phyloP scores from a whole-genome alignment of 2,113 vertebrate species.

The Oplegnathus fasciatus region DNA sequence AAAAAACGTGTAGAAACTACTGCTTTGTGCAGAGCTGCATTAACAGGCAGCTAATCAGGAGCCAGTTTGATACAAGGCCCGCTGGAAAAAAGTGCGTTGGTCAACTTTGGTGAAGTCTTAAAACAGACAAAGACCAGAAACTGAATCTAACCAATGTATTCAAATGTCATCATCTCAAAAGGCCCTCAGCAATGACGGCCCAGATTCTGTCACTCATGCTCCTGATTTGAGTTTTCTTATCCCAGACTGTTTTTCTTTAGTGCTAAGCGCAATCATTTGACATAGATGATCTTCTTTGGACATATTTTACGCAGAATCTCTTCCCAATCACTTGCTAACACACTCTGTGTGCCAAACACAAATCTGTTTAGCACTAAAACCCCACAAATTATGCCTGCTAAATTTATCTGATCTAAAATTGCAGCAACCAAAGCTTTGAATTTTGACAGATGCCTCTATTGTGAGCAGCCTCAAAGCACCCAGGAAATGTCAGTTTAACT shows the following conservation, averaged over 20 bases:
- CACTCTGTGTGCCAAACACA: constrained; percentile 5
- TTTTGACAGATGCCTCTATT: constrained; percentile 31
- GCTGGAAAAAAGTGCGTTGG: neutral
- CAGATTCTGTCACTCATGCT: neutral
- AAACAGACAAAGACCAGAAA: neutral
- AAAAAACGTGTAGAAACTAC: neutral
- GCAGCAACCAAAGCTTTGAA: constrained; percentile 27
- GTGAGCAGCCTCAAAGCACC: constrained; percentile 27
- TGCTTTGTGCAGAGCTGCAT: constrained; percentile 14
- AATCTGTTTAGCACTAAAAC: constrained; percentile 36
- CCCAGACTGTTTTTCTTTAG: constrained; percentile 8
- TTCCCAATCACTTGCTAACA: constrained; percentile 20
- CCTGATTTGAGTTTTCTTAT: constrained; percentile 17
- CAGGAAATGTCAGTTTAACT: constrained; percentile 12
- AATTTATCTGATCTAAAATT: constrained; percentile 51
- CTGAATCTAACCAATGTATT: neutral
- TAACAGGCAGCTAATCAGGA: constrained; percentile 3
- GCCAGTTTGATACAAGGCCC: neutral
- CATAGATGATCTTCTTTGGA: constrained; percentile 9
- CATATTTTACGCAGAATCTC: constrained; percentile 13
- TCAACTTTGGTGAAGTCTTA: neutral
- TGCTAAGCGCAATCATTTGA: neutral
- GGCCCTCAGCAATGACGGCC: neutral
- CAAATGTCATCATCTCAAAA: neutral
- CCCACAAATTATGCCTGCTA: constrained; percentile 13